Evolutionary conservation across 2,797 vertebrate genomes (phyloP).

Genomic region (Thamnophis elegans): DNA sequence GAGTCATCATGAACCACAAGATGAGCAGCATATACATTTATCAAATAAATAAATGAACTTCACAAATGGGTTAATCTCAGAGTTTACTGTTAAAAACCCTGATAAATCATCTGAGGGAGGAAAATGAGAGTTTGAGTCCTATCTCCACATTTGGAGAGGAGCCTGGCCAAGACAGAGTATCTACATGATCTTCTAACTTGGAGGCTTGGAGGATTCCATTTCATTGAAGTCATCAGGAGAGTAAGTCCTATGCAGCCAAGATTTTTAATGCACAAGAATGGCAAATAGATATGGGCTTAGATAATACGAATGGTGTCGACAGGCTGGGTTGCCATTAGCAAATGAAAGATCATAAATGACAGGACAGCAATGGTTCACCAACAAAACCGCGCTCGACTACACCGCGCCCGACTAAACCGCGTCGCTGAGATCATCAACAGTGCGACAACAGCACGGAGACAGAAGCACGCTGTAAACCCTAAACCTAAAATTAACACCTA

Average conservation of each 20-base stretch:
- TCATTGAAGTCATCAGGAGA: neutral
- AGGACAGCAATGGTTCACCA: too few species aligned
- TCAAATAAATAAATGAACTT: neutral
- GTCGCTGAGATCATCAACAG: too few species aligned
- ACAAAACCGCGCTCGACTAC: too few species aligned
- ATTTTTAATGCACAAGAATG: neutral
- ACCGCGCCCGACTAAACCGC: too few species aligned
- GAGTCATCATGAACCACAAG: neutral
- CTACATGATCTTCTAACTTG: neutral
- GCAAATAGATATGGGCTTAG: neutral
- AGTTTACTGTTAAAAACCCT: neutral
- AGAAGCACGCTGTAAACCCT: too few species aligned
- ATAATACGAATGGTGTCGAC: neutral
- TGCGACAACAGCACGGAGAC: too few species aligned
- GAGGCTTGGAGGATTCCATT: neutral
- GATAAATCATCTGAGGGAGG: neutral
- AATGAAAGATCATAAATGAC: neutral
- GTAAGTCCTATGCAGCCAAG: neutral
- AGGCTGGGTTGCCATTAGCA: neutral
- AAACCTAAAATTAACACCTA: too few species aligned
- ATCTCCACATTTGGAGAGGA: neutral
- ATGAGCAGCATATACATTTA: neutral
- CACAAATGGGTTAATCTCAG: neutral
- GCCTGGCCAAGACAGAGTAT: neutral
- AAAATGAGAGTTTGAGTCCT: neutral